Evolutionary conservation across 1,140 invertebrate genomes (phyloP), one percentile per base, ranked within the genome.

Genomic region (Heliconius melpomene): DNA sequence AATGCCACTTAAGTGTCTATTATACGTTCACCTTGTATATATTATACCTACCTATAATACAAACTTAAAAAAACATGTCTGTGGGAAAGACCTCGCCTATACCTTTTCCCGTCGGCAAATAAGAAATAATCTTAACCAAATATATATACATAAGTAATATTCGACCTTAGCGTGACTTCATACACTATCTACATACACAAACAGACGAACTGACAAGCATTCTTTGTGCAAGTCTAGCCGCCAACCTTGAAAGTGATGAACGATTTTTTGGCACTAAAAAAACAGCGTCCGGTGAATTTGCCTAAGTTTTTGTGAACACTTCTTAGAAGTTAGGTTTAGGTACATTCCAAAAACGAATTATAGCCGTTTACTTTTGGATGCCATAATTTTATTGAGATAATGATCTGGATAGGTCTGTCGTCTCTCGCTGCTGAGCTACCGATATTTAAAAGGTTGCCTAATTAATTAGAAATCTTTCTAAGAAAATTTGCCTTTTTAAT

Each of bases 161-260:
- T 84, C 85, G 90, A 92, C 91, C 91, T 93, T 90, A 86, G 83
- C 87, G 85, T 92, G 92, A 90, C 91, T 91, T 75, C 77, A 76
- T 84, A 85, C 84, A 79, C 83, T 88, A 89, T 86, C 91, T 91
- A 91, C 90, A 92, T 91, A 91, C 90, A 74, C 84, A 87, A 89
- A 92, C 90, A 91, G 83, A 90, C 88, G 82, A 80, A 83, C 89
- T 87, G 86, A 92, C 91, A 93, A 89, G 84, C 87, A 89, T 90
- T 91, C 92, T 91, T 93, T 93, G 90, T 93, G 85, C 85, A 86
- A 86, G 92, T 93, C 91, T 92, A 93, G 90, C 84, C 85, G 84
- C 77, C 81, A 88, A 90, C 92, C 91, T 93, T 92, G 86, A 82
- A 54, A 71, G 84, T 93, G 92, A 93, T 93, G 89, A 83, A 91